These are phyloP conservation scores for Argyrosomus japonicus DNA, from an alignment of 2,113 vertebrate genomes.

Conservation along the genomic window DNA sequence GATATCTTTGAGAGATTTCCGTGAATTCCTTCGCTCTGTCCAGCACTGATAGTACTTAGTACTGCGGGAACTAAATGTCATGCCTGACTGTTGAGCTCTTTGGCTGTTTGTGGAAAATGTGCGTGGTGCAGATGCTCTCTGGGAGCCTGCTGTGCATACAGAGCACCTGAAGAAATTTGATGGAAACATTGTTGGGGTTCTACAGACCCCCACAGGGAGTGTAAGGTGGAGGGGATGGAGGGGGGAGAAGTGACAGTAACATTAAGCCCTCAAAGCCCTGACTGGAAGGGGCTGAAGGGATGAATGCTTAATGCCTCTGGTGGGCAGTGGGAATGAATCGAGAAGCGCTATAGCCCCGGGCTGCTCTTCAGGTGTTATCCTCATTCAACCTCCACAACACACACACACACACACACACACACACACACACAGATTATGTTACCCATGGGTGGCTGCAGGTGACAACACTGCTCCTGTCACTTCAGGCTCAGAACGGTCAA, in stretches of 20 bases:
- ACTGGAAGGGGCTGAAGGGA: conserved; percentile 56
- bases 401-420: conserved; percentile 13
- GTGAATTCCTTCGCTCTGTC: neutral
- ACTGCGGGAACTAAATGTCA: conserved; percentile 14
- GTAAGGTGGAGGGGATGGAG: neutral
- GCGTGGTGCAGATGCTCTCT: neutral
- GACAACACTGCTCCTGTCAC: conserved; percentile 47
- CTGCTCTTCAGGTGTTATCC: conserved; percentile 71
- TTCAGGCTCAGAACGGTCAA: conserved; percentile 1
- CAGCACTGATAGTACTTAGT: neutral
- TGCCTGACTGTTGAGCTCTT: neutral
- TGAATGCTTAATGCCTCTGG: conserved; percentile 70
- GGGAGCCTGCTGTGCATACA: neutral
- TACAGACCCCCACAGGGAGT: neutral
- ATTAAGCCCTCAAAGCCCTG: conserved; percentile 58
- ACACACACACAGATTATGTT: conserved; percentile 45
- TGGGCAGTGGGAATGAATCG: conserved; percentile 53
- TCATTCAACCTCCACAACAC: conserved; percentile 23
- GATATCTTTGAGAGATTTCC: conserved; percentile 2
- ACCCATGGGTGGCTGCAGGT: conserved; percentile 45
- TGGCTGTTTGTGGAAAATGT: neutral
- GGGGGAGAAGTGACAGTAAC: conserved; percentile 9
- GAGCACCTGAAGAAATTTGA: neutral
- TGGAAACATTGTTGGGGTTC: neutral
- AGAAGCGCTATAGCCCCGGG: conserved; percentile 58